A percentile compares a stretch with the other conserved stretches of the same genome.
These are phyloP conservation scores for Brachyhypopomus gauderio DNA, from an alignment of 2,113 vertebrate species.

Conservation along the genomic window DNA sequence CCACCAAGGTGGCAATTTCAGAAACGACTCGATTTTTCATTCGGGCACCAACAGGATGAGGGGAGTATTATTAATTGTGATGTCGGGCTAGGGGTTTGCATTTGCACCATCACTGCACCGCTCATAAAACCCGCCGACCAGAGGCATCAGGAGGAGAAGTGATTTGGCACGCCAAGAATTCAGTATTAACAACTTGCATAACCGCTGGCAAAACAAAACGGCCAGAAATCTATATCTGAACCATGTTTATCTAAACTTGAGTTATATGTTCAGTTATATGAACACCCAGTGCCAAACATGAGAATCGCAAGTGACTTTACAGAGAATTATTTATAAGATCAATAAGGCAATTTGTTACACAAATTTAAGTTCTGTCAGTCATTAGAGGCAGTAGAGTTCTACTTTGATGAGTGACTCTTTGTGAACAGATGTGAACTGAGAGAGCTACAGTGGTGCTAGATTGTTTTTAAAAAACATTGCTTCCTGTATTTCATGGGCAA, in stretches of 20 bases:
- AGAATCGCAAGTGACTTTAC: neutral
- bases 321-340: neutral
- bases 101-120: too few species aligned
- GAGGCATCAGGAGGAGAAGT: neutral
- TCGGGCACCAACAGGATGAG: neutral
- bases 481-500: too few species aligned
- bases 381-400: neutral
- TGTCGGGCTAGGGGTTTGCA: neutral
- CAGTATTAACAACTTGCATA: neutral
- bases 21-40: neutral
- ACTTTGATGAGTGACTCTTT: neutral
- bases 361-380: slow-evolving; percentile 3
- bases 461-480: too few species aligned
- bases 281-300: neutral
- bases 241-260: too few species aligned
- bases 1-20: neutral
- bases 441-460: neutral
- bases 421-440: neutral
- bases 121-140: neutral
- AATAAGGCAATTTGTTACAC: slow-evolving; percentile 8
- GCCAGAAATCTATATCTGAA: too few species aligned
- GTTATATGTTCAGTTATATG: too few species aligned
- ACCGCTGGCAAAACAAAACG: too few species aligned
- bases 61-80: too few species aligned
- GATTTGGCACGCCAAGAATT: neutral